Evolutionary conservation across 1,140 invertebrate genomes (phyloP).

Genomic region (Drosophila littoralis): DNA sequence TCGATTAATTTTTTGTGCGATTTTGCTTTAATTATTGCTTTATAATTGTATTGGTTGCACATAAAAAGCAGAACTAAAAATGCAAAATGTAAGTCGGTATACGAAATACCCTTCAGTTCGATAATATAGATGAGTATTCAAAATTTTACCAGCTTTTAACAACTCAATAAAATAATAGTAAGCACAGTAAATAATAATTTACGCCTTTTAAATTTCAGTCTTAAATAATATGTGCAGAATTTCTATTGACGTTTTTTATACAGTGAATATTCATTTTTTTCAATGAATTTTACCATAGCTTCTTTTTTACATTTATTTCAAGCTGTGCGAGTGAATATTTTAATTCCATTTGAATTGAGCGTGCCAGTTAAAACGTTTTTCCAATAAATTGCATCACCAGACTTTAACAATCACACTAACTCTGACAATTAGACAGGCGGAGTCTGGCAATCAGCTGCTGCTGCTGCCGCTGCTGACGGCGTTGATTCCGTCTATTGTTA

Average conservation of each 20-base stretch:
- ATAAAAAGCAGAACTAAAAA: slow-evolving; percentile 21
- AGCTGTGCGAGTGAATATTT: slow-evolving; percentile 27
- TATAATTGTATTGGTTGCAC: slow-evolving; percentile 27
- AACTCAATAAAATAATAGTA: neutral
- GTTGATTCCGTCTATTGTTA: slow-evolving; percentile 67
- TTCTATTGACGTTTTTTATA: neutral
- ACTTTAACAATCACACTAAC: slow-evolving; percentile 43
- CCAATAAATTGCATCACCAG: slow-evolving; percentile 75
- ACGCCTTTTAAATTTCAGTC: neutral
- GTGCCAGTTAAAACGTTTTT: slow-evolving; percentile 57
- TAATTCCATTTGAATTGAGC: slow-evolving; percentile 29
- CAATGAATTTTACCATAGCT: neutral
- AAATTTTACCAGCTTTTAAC: too few relatives aligned
- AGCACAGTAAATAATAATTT: neutral
- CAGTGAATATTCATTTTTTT: slow-evolving; percentile 5
- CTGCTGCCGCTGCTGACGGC: slow-evolving; percentile 15
- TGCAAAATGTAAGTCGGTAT: slow-evolving; percentile 1
- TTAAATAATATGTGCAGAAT: neutral
- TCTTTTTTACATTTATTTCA: slow-evolving; percentile 6
- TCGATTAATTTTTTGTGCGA: slow-evolving; percentile 56
- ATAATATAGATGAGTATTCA: neutral
- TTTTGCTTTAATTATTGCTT: slow-evolving; percentile 44
- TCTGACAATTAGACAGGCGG: slow-evolving; percentile 29
- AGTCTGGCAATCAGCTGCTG: slow-evolving; percentile 25
- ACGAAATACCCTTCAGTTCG: neutral